Percentiles rank a stretch among this genome's conserved stretches.
Conservation (phyloP, 2,113 vertebrate species). For the Pteropus alecto region DNA sequence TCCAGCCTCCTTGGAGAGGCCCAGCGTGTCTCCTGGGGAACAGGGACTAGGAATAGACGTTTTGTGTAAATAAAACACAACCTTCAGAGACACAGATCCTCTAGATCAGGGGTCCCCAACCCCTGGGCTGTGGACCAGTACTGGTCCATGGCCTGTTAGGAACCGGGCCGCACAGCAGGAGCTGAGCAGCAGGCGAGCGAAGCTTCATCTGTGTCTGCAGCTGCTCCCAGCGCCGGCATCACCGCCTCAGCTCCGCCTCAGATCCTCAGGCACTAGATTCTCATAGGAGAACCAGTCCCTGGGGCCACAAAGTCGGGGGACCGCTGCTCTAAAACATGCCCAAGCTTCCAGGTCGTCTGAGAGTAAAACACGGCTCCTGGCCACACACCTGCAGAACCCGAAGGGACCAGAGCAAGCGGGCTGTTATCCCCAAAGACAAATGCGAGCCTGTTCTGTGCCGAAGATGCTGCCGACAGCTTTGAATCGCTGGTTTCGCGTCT, state of each 20-base stretch:
- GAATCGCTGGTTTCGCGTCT: accelerated
- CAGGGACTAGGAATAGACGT: too few species aligned
- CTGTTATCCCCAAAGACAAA: accelerated
- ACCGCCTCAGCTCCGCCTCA: too few species aligned
- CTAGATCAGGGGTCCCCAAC: not conserved
- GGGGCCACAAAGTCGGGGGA: too few species aligned
- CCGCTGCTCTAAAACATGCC: not conserved
- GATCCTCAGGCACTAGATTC: too few species aligned
- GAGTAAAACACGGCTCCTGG: accelerated
- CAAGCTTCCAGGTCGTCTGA: not conserved
- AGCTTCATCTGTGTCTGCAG: too few species aligned
- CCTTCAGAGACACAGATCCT: not conserved
- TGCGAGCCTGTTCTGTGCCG: not conserved
- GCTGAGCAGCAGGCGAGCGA: too few species aligned
- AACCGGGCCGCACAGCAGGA: too few species aligned
- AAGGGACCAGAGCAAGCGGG: not conserved
- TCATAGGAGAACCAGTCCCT: too few species aligned
- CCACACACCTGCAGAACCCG: accelerated
- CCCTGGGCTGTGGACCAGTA: too few species aligned
- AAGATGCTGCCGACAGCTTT: not conserved
- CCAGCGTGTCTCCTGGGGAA: not conserved
- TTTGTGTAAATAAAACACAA: not conserved
- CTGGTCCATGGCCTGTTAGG: too few species aligned
- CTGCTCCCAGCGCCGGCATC: too few species aligned
- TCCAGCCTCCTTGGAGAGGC: not conserved